Conservation (phyloP, 2,113 vertebrate genomes). For the Proterorhinus semilunaris region DNA sequence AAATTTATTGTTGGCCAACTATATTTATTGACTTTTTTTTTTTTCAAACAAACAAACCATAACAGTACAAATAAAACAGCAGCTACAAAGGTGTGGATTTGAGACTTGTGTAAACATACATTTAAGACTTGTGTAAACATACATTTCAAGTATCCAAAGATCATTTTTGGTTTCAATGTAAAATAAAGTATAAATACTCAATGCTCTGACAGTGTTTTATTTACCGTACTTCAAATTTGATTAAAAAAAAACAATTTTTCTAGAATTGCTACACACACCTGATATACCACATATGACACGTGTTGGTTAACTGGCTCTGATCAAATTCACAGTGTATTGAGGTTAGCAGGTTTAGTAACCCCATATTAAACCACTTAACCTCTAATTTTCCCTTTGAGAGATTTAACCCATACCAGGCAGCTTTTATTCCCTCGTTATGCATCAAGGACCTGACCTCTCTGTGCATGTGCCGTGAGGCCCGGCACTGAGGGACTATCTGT, state of each 20-base stretch:
- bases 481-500: constrained; percentile 45
- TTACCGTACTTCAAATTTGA: background rate
- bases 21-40: background rate
- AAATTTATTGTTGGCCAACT: background rate
- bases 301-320: background rate
- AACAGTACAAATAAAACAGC: constrained; percentile 3
- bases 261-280: background rate
- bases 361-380: constrained; percentile 23
- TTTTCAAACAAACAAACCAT: background rate
- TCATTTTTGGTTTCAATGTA: constrained; percentile 1
- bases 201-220: background rate
- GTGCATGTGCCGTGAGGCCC: background rate
- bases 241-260: background rate
- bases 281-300: background rate
- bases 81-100: constrained; percentile 2
- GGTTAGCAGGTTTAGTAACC: constrained; percentile 3
- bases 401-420: constrained; percentile 30
- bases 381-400: constrained; percentile 27
- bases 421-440: constrained; percentile 28
- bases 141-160: background rate
- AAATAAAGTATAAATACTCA: background rate
- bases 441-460: constrained; percentile 27
- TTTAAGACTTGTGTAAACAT: background rate
- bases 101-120: background rate
- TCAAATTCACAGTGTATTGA: background rate